Evolutionary conservation across 2,113 vertebrate species (phyloP), one percentile per base, ranked within the genome.

Genomic region (Illadopsis cleaveri): DNA sequence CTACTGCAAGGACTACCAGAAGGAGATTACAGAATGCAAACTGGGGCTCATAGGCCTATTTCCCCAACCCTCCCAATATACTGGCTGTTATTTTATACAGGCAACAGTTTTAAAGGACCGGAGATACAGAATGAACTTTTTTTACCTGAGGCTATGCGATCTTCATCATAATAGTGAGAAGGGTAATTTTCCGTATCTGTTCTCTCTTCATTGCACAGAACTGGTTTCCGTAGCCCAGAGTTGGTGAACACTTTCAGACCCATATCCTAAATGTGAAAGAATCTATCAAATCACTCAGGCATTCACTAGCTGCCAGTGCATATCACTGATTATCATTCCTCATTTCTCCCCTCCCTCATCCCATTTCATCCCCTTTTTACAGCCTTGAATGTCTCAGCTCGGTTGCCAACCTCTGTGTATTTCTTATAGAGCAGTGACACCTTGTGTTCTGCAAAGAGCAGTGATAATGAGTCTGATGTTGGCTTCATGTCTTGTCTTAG

Each of bases 161-260:
- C 5, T 16, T 44, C 2, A 4, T 0, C 0, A 2, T 1, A 7
- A 53, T 6, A 7, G 6, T 35, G n/a, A 44, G 47, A 16, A 75
- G 50, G 82, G 37, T 61, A 25, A 37, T 31, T 54, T 38, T 88
- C 91, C 1, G 0, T 16, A 18, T 94, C 68, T 31, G 82, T 42
- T 27, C 10, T 44, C 27, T 65, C 64, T 72, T 30, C 42, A 20
- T 48, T 47, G 82, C 98, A 98, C 58, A 98, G 66, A 68, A 97
- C 75, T 15, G 98, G 98, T 50, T 98, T 98, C 68, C 83, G 97
- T 38, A 98, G 69, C 33, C 9, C 17, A 45, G 95, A 86, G 56
- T 97, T 98, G 22, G 95, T 97, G 57, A 98, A 91, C 80, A 95
- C 88, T 83, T 99, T 99, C 94, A 99, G 82, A 66, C 99, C 99